phyloP scores from a whole-genome alignment of 2,113 vertebrate species.

The Tachycineta bicolor region DNA sequence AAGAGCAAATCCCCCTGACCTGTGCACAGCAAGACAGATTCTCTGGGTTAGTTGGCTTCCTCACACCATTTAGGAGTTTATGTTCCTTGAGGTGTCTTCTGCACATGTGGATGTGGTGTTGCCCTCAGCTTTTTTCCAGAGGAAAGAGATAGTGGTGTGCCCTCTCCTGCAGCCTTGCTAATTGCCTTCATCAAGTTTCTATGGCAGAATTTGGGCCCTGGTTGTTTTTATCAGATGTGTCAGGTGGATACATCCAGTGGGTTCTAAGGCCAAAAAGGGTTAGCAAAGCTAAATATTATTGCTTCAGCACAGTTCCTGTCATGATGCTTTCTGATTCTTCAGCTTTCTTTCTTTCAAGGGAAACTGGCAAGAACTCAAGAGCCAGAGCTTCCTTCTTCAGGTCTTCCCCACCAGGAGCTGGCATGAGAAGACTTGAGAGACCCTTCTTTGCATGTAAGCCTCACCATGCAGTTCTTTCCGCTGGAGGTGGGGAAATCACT shows the following conservation, averaged over 20 bases:
- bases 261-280: not conserved
- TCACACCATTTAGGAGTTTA: not conserved
- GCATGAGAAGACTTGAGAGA: not conserved
- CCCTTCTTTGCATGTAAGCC: not conserved
- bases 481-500: not conserved
- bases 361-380: not conserved
- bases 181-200: not conserved
- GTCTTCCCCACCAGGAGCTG: not conserved
- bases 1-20: not conserved
- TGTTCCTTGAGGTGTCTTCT: not conserved
- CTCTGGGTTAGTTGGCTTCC: not conserved
- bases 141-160: not conserved
- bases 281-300: not conserved
- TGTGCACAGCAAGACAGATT: not conserved
- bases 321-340: not conserved
- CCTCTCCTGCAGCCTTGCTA: not conserved
- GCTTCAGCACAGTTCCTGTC: not conserved
- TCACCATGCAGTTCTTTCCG: not conserved
- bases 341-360: not conserved
- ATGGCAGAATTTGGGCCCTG: fast-evolving
- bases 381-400: not conserved
- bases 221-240: not conserved
- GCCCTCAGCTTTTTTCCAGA: not conserved
- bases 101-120: not conserved
- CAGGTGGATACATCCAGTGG: not conserved